Conservation (phyloP, 2,797 vertebrate species). For the Falco columbarius region DNA sequence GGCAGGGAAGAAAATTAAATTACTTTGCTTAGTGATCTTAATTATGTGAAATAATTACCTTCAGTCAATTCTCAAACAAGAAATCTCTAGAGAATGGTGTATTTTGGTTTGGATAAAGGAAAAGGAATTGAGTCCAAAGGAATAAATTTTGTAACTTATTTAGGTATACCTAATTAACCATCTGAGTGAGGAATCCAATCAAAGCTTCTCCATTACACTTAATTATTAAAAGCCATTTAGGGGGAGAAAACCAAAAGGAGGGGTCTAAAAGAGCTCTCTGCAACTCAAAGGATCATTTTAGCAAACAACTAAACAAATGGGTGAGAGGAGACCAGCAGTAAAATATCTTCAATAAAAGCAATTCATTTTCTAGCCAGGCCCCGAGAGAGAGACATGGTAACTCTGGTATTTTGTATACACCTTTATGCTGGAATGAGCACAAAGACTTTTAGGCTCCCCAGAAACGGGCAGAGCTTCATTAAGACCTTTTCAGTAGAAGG, state of each 20-base stretch:
- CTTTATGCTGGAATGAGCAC: neutral
- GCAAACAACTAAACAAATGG: neutral
- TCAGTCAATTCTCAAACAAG: slow-evolving; percentile 73
- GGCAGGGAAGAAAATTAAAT: slow-evolving; percentile 73
- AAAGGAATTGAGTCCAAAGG: slow-evolving; percentile 62
- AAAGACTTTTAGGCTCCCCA: neutral
- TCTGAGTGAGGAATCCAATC: slow-evolving; percentile 74
- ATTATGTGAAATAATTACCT: slow-evolving; percentile 83
- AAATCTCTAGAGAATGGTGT: slow-evolving; percentile 71
- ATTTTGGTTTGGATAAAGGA: slow-evolving; percentile 64
- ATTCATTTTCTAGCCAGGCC: neutral
- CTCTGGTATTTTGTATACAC: neutral
- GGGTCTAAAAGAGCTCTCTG: neutral
- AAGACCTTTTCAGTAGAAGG: neutral
- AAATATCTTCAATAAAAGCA: neutral
- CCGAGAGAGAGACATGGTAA: neutral
- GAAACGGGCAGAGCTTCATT: neutral
- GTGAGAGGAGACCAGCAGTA: neutral
- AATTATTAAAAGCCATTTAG: slow-evolving; percentile 72
- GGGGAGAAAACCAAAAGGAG: neutral
- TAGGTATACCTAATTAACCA: slow-evolving; percentile 78
- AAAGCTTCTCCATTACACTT: slow-evolving; percentile 63
- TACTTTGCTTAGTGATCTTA: slow-evolving; percentile 79
- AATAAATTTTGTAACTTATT: slow-evolving; percentile 67
- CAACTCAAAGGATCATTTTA: neutral